Conservation (phyloP, 1,140 invertebrate genomes). For the Muscidifurax raptorellus region DNA sequence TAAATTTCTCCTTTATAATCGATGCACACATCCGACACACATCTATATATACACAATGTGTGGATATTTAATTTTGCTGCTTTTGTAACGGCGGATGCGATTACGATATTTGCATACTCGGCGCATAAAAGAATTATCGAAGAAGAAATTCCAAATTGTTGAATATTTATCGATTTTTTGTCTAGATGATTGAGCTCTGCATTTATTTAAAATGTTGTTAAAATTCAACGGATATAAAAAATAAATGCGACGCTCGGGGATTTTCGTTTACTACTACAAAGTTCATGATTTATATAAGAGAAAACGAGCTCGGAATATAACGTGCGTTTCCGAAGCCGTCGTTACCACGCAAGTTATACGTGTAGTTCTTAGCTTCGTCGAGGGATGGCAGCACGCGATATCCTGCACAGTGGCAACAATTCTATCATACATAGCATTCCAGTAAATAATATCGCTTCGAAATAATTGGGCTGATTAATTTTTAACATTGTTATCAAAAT, state of each 20-base stretch:
- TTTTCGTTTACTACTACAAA: background rate
- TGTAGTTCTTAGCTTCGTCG: background rate
- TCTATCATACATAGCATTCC: background rate
- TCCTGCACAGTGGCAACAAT: background rate
- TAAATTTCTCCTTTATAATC: background rate
- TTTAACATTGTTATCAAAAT: too few species aligned
- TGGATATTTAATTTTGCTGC: background rate
- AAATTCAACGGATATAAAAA: background rate
- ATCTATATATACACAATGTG: too few species aligned
- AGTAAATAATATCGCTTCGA: too few species aligned
- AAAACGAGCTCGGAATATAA: background rate
- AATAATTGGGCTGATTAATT: too few species aligned
- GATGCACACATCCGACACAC: background rate
- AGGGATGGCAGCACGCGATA: constrained; percentile 49
- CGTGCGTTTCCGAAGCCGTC: background rate
- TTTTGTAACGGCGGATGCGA: too few species aligned
- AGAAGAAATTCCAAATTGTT: background rate
- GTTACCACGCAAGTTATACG: background rate
- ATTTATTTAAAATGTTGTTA: background rate
- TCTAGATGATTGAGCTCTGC: background rate
- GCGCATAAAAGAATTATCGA: background rate
- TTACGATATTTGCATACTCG: background rate
- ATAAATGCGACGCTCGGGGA: background rate
- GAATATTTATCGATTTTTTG: background rate
- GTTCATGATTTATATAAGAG: background rate